Conservation (phyloP, 2,888 invertebrate genomes). For the Lypha dubia region DNA sequence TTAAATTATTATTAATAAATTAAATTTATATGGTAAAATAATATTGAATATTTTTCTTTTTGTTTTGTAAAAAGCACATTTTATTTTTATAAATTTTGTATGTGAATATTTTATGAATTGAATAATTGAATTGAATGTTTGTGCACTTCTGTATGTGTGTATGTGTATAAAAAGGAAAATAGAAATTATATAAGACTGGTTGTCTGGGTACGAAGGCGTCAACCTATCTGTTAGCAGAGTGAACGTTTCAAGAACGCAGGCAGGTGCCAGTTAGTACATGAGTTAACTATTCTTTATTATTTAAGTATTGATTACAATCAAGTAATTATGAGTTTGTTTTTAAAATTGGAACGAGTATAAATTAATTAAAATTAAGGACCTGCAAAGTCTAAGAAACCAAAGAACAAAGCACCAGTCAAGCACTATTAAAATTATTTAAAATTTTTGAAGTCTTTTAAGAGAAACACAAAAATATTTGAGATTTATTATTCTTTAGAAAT, state of each 20-base stretch:
- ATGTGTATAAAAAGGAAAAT: neutral
- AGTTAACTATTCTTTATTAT: neutral
- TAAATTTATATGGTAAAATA: constrained; percentile 64
- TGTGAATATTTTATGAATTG: constrained; percentile 42
- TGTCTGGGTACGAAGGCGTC: neutral
- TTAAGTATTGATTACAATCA: constrained; percentile 7
- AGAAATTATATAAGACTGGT: neutral
- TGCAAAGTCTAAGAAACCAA: neutral
- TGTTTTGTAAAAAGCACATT: neutral
- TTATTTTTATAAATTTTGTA: constrained; percentile 21
- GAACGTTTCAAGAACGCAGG: constrained; percentile 10
- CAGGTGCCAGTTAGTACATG: constrained; percentile 12
- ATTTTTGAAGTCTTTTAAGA: too few species aligned
- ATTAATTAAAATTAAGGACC: neutral
- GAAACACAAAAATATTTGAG: too few species aligned
- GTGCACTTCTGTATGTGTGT: neutral
- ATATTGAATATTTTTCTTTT: constrained; percentile 10
- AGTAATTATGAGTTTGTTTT: neutral
- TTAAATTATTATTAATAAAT: constrained; percentile 68
- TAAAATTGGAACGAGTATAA: neutral
- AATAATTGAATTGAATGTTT: constrained; percentile 32
- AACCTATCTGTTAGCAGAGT: neutral
- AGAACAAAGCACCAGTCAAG: too few species aligned
- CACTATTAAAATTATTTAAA: too few species aligned
- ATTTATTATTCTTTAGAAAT: too few species aligned